Percentiles rank a stretch among this genome's conserved stretches.
Evolutionary conservation across 2,113 vertebrate species (phyloP).

Genomic region (Rhabdornis inornatus): DNA sequence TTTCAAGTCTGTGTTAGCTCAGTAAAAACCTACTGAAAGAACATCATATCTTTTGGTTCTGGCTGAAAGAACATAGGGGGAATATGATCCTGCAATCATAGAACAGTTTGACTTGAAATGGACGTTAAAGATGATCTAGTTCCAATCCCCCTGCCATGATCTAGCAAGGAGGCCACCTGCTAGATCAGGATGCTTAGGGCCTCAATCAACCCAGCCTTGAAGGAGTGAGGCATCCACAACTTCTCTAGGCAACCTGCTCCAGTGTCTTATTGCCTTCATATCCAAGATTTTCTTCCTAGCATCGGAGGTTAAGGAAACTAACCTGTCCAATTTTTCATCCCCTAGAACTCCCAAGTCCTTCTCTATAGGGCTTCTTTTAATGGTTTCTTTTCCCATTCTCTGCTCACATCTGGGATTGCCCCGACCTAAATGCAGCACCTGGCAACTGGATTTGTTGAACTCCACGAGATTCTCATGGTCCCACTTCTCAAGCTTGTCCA

Average conservation of each 20-base stretch:
- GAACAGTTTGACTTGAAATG: neutral
- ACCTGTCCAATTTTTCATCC: neutral
- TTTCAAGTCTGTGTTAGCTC: neutral
- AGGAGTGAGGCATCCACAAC: neutral
- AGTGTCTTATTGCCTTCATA: neutral
- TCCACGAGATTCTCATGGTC: neutral
- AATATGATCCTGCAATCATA: neutral
- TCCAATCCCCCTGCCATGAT: neutral
- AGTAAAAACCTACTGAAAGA: neutral
- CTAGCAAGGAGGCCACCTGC: neutral
- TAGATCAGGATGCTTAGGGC: neutral
- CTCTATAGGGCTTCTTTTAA: neutral
- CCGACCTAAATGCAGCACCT: rapidly evolving
- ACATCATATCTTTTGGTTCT: neutral
- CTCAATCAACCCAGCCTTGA: neutral
- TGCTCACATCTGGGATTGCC: neutral
- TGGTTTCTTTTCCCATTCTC: neutral
- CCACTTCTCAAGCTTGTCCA: neutral
- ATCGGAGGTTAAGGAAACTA: neutral
- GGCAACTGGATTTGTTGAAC: neutral
- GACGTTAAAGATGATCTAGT: neutral
- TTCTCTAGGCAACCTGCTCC: neutral
- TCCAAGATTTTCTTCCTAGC: neutral
- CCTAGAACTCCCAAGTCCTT: neutral
- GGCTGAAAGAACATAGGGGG: neutral